These are phyloP conservation scores for Odocoileus virginianus DNA, from an alignment of 2,113 vertebrate genomes.

Conservation along the genomic window DNA sequence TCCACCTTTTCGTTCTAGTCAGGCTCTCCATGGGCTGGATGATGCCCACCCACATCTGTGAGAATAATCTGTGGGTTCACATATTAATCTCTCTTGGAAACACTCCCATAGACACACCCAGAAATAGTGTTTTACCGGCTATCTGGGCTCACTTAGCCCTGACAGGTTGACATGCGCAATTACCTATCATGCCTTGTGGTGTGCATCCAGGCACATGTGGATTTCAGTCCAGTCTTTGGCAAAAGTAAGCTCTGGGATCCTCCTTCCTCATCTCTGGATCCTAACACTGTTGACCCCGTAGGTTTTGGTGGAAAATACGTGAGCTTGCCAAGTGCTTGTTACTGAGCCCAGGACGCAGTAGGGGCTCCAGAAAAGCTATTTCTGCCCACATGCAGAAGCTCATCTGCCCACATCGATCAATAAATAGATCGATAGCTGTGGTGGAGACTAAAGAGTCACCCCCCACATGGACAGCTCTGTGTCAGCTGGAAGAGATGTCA, in stretches of 20 bases:
- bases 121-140: background rate
- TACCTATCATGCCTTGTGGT: background rate
- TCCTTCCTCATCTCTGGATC: background rate
- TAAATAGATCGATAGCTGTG: rapidly evolving
- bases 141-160: background rate
- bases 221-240: background rate
- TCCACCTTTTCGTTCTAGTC: too few relatives aligned
- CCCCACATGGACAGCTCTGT: background rate
- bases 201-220: background rate
- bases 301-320: background rate
- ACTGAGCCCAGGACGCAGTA: background rate
- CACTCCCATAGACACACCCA: background rate
- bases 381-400: background rate
- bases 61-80: background rate
- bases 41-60: background rate
- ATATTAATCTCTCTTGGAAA: background rate
- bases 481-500: background rate
- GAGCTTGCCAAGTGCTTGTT: background rate
- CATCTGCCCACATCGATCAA: background rate
- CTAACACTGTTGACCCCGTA: background rate
- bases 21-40: background rate
- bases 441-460: background rate
- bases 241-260: background rate
- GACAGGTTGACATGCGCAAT: background rate
- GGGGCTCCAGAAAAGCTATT: background rate